phyloP scores from a whole-genome alignment of 2,113 vertebrate species.

The Potamarius usumacintae region DNA sequence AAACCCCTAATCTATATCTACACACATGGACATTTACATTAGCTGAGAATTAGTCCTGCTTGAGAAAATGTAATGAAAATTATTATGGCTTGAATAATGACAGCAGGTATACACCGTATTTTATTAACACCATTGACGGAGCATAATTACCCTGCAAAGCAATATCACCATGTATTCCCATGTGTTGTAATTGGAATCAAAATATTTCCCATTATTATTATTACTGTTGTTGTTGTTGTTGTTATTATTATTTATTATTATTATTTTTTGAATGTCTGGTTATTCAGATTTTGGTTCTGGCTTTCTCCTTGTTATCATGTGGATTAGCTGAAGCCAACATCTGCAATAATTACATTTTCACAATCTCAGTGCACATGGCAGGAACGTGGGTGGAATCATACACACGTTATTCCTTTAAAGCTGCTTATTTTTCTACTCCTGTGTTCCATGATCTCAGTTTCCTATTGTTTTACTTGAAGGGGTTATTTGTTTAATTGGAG shows the following conservation, averaged over 20 bases:
- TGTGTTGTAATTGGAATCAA: conserved; percentile 50
- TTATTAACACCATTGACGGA: conserved; percentile 32
- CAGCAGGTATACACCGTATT: conserved; percentile 31
- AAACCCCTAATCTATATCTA: neutral
- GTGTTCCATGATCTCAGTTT: conserved; percentile 48
- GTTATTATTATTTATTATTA: conserved; percentile 14
- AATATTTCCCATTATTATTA: conserved; percentile 37
- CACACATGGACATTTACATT: conserved; percentile 15
- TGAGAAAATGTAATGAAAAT: conserved; percentile 29
- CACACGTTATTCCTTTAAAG: conserved; percentile 3
- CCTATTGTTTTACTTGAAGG: conserved; percentile 43
- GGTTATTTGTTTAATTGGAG: conserved; percentile 46
- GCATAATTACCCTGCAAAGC: conserved; percentile 46
- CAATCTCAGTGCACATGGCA: conserved; percentile 12
- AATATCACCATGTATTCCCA: conserved; percentile 42
- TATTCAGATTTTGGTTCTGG: conserved; percentile 39
- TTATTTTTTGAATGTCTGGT: conserved; percentile 45
- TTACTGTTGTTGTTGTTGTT: neutral
- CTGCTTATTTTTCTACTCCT: conserved; percentile 39
- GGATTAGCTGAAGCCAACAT: conserved; percentile 43
- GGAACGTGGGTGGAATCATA: conserved; percentile 3
- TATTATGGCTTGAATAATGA: conserved; percentile 6
- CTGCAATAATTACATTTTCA: conserved; percentile 48
- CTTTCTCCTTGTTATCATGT: conserved; percentile 47
- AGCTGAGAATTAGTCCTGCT: conserved; percentile 28